Evolutionary conservation across 2,113 vertebrate species (phyloP).

Genomic region (Procavia capensis): DNA sequence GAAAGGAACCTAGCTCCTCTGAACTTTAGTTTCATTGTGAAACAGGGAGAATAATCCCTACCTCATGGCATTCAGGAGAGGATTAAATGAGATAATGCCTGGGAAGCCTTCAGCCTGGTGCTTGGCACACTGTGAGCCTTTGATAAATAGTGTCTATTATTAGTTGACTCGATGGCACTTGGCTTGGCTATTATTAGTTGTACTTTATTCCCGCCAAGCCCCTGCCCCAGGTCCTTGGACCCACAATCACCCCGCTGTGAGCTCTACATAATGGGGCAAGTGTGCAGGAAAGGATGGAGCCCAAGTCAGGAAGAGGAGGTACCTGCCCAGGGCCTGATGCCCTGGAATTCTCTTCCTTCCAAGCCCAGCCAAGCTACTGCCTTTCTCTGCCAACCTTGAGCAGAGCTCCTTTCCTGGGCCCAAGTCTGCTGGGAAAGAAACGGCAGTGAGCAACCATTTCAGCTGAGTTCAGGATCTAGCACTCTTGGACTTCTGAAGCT

Average conservation of each 20-base stretch:
- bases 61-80: background rate
- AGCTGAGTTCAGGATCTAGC: background rate
- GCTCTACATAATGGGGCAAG: background rate
- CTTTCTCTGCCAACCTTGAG: background rate
- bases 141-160: background rate
- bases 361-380: background rate
- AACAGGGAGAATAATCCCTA: background rate
- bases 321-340: background rate
- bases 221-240: background rate
- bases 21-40: background rate
- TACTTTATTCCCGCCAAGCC: background rate
- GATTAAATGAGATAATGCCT: background rate
- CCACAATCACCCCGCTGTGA: slow-evolving; percentile 54
- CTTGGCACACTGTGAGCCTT: background rate
- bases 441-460: background rate
- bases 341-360: slow-evolving; percentile 48
- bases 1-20: background rate
- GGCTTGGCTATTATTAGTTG: background rate
- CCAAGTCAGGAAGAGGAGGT: background rate
- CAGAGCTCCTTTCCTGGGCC: background rate
- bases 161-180: too few species aligned
- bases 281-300: background rate
- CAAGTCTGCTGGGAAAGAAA: background rate
- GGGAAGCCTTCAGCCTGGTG: background rate
- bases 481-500: background rate